Conservation (phyloP, 2,113 vertebrate genomes). For the Piaya cayana region DNA sequence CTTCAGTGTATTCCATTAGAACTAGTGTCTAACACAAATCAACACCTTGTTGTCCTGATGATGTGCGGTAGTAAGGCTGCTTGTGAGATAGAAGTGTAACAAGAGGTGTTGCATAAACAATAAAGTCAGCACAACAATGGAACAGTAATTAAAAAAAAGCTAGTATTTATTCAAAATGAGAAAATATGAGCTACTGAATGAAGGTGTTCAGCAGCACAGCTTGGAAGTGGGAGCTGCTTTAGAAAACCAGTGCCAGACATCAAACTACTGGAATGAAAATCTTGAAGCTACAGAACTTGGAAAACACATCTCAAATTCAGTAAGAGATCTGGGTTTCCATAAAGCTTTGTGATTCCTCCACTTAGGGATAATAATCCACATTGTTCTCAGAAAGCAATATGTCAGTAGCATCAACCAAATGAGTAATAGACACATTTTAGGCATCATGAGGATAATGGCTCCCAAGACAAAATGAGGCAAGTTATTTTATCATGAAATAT, state of each 20-base stretch:
- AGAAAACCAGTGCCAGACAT: accelerated
- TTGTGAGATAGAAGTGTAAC: background rate
- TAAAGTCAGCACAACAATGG: background rate
- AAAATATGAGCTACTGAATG: background rate
- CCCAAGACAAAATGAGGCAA: background rate
- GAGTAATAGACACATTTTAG: background rate
- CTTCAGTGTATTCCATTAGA: background rate
- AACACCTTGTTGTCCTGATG: background rate
- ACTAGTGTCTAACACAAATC: background rate
- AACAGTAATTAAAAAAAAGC: accelerated
- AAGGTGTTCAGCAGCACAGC: background rate
- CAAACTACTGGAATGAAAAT: background rate
- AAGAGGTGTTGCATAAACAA: accelerated
- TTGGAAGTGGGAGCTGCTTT: background rate
- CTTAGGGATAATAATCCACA: conserved; percentile 7
- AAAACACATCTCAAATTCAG: background rate
- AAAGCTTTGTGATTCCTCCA: background rate
- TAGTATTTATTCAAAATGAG: background rate
- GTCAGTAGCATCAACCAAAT: background rate
- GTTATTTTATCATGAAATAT: background rate
- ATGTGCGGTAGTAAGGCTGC: background rate
- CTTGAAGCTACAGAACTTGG: background rate
- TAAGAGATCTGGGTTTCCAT: background rate
- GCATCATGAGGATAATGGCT: conserved; percentile 2
- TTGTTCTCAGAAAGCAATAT: conserved; percentile 3